Percentiles rank a stretch among this genome's conserved stretches.
Evolutionary conservation across 1,140 invertebrate genomes (phyloP).

Genomic region (Drosophila neocordata): DNA sequence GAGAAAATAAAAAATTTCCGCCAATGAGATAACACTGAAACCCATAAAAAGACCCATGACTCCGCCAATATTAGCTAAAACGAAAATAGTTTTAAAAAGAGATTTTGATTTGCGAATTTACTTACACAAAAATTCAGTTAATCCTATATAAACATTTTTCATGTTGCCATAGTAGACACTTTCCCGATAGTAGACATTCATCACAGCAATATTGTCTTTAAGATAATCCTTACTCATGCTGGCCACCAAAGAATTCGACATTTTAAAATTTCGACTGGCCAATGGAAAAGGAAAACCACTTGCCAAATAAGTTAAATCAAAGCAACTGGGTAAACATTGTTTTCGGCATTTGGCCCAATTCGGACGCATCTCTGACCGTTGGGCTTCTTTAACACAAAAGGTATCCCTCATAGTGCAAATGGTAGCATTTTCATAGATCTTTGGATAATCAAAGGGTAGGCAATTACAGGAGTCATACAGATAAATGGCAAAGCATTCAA

Average conservation of each 20-base stretch:
- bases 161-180: slow-evolving; percentile 87
- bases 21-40: slow-evolving; percentile 90
- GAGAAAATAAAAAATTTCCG: slow-evolving; percentile 89
- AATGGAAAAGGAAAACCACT: slow-evolving; percentile 63
- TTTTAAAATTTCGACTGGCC: slow-evolving; percentile 44
- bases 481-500: slow-evolving; percentile 88
- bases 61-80: slow-evolving; percentile 89
- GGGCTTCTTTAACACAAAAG: slow-evolving; percentile 37
- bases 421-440: slow-evolving; percentile 53
- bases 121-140: slow-evolving; percentile 89
- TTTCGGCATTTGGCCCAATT: slow-evolving; percentile 35
- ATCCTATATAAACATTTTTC: slow-evolving; percentile 89
- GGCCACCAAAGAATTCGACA: slow-evolving; percentile 48
- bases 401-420: slow-evolving; percentile 51
- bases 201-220: slow-evolving; percentile 86
- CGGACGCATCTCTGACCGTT: slow-evolving; percentile 2
- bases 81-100: slow-evolving; percentile 35
- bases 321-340: slow-evolving; percentile 64
- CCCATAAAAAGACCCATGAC: slow-evolving; percentile 91
- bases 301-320: slow-evolving; percentile 64
- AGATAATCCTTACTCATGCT: slow-evolving; percentile 63
- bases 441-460: slow-evolving; percentile 88
- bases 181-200: slow-evolving; percentile 89
- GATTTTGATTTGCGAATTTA: background rate
- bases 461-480: slow-evolving; percentile 87